Evolutionary conservation across 1,140 invertebrate species (phyloP).

Genomic region (Parasteatoda tepidariorum): DNA sequence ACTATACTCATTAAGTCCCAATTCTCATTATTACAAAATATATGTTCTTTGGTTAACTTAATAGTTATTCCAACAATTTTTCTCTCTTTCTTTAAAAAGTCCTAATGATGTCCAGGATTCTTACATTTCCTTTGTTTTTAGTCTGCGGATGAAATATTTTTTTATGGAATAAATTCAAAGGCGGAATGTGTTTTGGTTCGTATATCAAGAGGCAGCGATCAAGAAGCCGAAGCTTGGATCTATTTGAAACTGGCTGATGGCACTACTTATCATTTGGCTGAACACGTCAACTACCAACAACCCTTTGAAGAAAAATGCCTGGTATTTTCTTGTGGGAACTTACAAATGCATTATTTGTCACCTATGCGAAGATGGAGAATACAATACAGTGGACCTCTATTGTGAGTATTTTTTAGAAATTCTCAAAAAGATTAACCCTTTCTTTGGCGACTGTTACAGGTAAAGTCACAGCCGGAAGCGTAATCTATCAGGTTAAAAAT

Average conservation of each 20-base stretch:
- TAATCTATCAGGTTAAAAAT: too few relatives aligned
- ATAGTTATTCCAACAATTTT: too few relatives aligned
- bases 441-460: background rate
- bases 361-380: conserved; percentile 52
- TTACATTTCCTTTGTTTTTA: too few relatives aligned
- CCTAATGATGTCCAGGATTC: too few relatives aligned
- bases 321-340: conserved; percentile 17
- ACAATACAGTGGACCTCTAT: conserved; percentile 24
- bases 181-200: conserved; percentile 10
- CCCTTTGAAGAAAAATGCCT: conserved; percentile 1
- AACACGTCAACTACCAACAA: background rate
- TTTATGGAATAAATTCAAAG: conserved; percentile 47
- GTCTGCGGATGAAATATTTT: conserved; percentile 25
- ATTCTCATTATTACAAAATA: too few relatives aligned
- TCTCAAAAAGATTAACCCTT: background rate
- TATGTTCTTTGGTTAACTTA: too few relatives aligned
- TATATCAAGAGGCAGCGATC: background rate
- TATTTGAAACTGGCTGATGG: conserved; percentile 26
- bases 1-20: too few relatives aligned
- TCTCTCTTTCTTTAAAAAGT: too few relatives aligned
- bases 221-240: conserved; percentile 40
- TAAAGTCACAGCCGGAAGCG: too few relatives aligned
- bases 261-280: background rate
- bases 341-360: conserved; percentile 37
- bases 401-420: background rate